Evolutionary conservation across 37 sponge, comb jelly and placozoan species (phyloP).

Genomic region (Beroe forskalii): DNA sequence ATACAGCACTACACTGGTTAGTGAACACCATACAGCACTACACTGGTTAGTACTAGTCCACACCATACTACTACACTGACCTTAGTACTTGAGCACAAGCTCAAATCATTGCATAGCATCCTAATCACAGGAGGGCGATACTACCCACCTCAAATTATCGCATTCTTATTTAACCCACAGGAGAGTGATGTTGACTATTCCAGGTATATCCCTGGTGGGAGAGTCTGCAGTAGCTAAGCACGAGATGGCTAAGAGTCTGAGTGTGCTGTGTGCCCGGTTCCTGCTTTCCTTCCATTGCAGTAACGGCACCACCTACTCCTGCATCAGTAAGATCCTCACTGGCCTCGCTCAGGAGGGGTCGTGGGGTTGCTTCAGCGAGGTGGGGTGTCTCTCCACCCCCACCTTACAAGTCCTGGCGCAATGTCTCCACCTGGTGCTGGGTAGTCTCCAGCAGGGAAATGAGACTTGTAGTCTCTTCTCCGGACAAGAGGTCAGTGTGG

Average conservation of each 20-base stretch:
- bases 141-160: no score
- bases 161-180: no score
- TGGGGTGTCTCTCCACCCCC: constrained; percentile 54
- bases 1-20: no score
- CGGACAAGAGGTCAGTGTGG: constrained; percentile 71
- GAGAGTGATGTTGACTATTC: no score
- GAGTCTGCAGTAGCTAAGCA: constrained; percentile 11
- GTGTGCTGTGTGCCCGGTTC: constrained; percentile 36
- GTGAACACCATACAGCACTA: no score
- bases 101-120: no score
- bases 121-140: no score
- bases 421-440: constrained; percentile 69
- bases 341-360: constrained; percentile 70
- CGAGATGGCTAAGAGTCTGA: constrained; percentile 29
- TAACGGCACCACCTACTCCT: constrained; percentile 25
- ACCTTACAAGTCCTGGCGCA: constrained; percentile 72
- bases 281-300: constrained; percentile 47
- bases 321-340: constrained; percentile 32
- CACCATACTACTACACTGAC: no score
- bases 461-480: constrained; percentile 32
- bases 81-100: no score
- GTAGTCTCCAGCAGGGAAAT: constrained; percentile 66
- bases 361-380: constrained; percentile 78
- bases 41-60: no score
- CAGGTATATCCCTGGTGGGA: constrained; percentile 26